Evolutionary conservation across 92 coral and sea anemone species (phyloP), one percentile per base, ranked within the genome.

Genomic region (Porites rus): DNA sequence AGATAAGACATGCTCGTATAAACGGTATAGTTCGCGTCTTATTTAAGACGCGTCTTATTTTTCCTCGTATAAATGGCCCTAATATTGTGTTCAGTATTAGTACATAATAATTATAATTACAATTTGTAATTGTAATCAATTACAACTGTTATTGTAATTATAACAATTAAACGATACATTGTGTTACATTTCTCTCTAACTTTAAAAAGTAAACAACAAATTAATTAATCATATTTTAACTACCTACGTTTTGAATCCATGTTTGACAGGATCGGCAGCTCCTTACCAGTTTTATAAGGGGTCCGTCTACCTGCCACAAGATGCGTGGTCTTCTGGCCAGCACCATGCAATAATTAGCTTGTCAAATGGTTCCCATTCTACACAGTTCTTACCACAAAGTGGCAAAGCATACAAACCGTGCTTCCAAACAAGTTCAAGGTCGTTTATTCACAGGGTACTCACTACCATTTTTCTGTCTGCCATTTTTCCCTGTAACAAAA

Each of bases 121-220:
- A 38, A 38, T 38, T 38, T 38, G 46, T 38, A 38, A 38, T 4
- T 38, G 46, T 38, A 38, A 38, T 38, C 46, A 38, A 38, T 38
- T 38, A 38, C 46, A 38, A 38, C 46, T 38, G 46, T 38, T 38
- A 38, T 38, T 38, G 46, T 38, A 38, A 38, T 38, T 38, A 56
- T 56, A 56, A 10, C 61, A 7, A 75, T 21, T 75, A 12, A 8
- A 24, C 66, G 16, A 10, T 31, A 22, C 8, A 10, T 53, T 16
- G 65, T 80, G 68, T 80, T 24, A 69, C 85, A 53, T 28, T 19
- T 80, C 51, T 52, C 51, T 66, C 75, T 38, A 52, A 52, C 68
- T n/a, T 28, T 69, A 66, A 53, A 53, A 80, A 22, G 18, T 10
- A 53, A 43, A 13, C 7, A 21, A 46, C n/a, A 65, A 43, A 38